Base-by-base conservation (phyloP, 2,888 invertebrate species). In the Amphipoea oculea region DNA sequence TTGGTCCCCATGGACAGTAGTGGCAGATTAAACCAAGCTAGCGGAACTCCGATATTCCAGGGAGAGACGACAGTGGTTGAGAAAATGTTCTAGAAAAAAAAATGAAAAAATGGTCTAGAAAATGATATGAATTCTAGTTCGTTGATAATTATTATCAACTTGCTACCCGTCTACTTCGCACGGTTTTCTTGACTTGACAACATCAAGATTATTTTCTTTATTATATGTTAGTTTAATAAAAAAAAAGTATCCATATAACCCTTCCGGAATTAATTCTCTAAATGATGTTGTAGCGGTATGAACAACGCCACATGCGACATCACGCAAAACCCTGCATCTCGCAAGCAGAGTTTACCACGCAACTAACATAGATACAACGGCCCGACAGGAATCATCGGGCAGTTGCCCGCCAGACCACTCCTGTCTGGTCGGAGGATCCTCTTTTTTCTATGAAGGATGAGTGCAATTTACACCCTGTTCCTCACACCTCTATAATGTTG, bases 11-110 rank as follows among this genome's bases (percentile, higher is more conserved):
- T n/a, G 75, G 89, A 78, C 76, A 65, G 29, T 75, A 68, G 73
- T 70, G 71, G 51, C 66, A 89, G 89, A 90, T 89, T 89, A 89
- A 88, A 86, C 76, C 81, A 79, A 80, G 83, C 79, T 74, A 77
- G 67, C 57, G 80, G 73, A 81, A 85, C 81, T 72, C 65, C 76
- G 65, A 79, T 76, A 76, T 80, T 82, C 73, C 81, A 48, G 48
- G 20, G 54, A 77, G 72, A 70, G 45, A 76, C 71, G 68, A 81
- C 78, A 88, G 81, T 76, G 65, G 68, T 40, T 11, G 63, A 54
- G 72, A 79, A 85, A 79, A 84, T 85, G 80, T 76, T 79, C 75
- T n/a, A n/a, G n/a, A n/a, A n/a, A n/a, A n/a, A n/a, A n/a, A n/a
- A n/a, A n/a, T n/a, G n/a, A n/a, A n/a, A n/a, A n/a, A n/a, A n/a